Evolutionary conservation across 2,797 vertebrate genomes (phyloP).

Genomic region (Nannoperca australis): DNA sequence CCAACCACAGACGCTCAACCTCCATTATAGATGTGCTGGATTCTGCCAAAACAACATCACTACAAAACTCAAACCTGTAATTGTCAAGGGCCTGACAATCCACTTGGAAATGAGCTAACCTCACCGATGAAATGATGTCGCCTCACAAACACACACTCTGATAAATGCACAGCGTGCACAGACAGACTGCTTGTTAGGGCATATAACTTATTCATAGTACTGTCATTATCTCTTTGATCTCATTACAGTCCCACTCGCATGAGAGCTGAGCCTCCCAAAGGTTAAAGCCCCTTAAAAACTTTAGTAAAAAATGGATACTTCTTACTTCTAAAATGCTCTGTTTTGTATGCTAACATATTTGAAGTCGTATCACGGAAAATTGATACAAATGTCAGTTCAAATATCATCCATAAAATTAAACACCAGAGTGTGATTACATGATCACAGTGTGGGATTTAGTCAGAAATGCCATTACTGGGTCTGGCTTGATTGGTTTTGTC

Average conservation of each 20-base stretch:
- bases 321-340: background rate
- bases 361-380: background rate
- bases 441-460: slow-evolving; percentile 16
- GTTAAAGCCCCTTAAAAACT: slow-evolving; percentile 50
- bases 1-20: slow-evolving; percentile 15
- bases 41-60: slow-evolving; percentile 35
- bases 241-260: slow-evolving; percentile 38
- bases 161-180: slow-evolving; percentile 13
- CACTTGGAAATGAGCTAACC: slow-evolving; percentile 1
- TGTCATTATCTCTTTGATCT: slow-evolving; percentile 55
- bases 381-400: slow-evolving; percentile 38
- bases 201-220: slow-evolving; percentile 61
- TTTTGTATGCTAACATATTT: slow-evolving; percentile 17
- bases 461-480: slow-evolving; percentile 4
- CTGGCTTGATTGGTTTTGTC: background rate
- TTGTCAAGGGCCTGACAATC: background rate
- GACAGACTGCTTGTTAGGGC: slow-evolving; percentile 42
- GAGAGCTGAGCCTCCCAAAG: slow-evolving; percentile 44
- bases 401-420: slow-evolving; percentile 42
- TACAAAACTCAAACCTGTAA: background rate
- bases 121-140: slow-evolving; percentile 12
- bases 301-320: background rate
- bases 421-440: slow-evolving; percentile 25
- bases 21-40: background rate
- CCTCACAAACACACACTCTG: slow-evolving; percentile 20